Evolutionary conservation across 2,113 vertebrate genomes (phyloP), one percentile per base, ranked within the genome.

Genomic region (Tricholaema leucomelas): DNA sequence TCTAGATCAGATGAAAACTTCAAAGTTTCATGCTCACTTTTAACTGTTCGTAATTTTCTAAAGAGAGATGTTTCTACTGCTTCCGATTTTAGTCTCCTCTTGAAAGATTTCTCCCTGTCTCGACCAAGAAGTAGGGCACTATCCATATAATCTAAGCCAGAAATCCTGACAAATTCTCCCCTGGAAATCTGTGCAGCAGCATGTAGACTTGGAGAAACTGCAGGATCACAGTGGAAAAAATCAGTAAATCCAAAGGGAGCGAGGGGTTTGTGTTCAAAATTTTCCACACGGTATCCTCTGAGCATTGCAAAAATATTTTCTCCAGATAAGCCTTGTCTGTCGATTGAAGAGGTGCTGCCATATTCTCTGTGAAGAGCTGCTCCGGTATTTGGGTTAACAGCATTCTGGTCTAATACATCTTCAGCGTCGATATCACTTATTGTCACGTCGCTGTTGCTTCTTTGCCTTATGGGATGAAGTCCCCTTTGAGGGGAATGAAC

Each of bases 381-480:
- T 56, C 99, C 99, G 0, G 99, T 99, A 96, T 99, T 99, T 73
- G 99, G 99, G 94, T 99, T 99, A 87, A 99, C 98, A 8, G 99
- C 99, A 20, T 98, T 98, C 96, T 99, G 98, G 97, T 99, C 99
- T 93, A 99, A 96, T 61, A 98, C 97, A 54, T 99, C 99, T 89
- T 99, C 99, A 2, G 98, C 96, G 90, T 99, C 99, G 3, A 99
- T 99, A 94, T 99, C 99, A 17, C 99, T 99, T 93, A 99, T 99
- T 66, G 99, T 99, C 69, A 99, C 99, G 36, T 99, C 99, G 4
- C 99, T 99, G 95, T 99, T 99, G 97, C 99, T 99, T 88, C 99
- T 98, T 55, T 99, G 99, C 14, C 99, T 97, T 92, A 99, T 99
- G 10, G 99, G 99, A 94, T 99, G 98, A 59, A 99, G 98, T 19